Evolutionary conservation across 2,797 vertebrate genomes (phyloP), one percentile per base, ranked within the genome.

Genomic region (Eulemur rubriventer): DNA sequence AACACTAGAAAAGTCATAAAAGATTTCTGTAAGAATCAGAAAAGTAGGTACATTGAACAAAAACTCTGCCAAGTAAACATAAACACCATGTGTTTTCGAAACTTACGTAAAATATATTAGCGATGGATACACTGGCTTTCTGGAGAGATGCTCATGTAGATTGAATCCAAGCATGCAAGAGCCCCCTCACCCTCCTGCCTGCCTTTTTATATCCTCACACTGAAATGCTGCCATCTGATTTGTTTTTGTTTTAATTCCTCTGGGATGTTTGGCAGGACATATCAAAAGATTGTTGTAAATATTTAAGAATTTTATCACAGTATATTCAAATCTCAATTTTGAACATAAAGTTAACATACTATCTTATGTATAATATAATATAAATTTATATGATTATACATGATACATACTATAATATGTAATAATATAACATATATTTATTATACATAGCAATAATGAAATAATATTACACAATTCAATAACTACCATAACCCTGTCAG

Each of bases 21-120:
- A 16, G 52, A 48, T 28, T 81, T 46, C 46, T 80, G 7, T 72
- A 73, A 73, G 52, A 85, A 78, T 88, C 6, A 24, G 43, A 84
- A 89, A 89, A 79, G 7, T 61, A 16, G 43, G 20, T 12, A 2
- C 22, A 84, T 35, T 67, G 35, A 84, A 88, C 11, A 72, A n/a
- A 95, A 95, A 65, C 24, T 81, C 14, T 85, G n/a, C 16, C 7
- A 95, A 43, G 18, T 89, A 20, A 84, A 92, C 75, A 81, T 69
- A 35, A 78, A 46, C 9, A 65, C 9, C 3, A 33, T 43, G 17
- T 59, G 20, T 89, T 84, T 83, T 76, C 13, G 89, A 72, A 69
- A 61, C 9, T 48, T 79, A 61, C 8, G 73, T 20, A 33, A 92
- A 75, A 82, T 48, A 41, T 30, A 55, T 24, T 38, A 28, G 14